Conservation (phyloP, 2,113 vertebrate species). For the Otolemur garnettii region DNA sequence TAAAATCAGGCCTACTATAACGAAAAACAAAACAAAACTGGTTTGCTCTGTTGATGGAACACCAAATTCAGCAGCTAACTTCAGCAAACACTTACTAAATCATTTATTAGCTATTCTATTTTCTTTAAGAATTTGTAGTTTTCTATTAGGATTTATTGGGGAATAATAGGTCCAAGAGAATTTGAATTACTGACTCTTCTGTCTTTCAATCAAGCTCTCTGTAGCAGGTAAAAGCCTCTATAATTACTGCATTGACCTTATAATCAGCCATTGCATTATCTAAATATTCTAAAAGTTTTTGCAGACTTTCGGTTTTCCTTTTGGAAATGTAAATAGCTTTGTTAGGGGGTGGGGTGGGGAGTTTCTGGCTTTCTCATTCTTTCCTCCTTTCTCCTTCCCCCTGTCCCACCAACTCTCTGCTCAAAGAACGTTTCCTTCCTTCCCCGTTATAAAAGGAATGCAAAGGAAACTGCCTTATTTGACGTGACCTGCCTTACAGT, state of each 20-base stretch:
- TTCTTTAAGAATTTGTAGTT: background rate
- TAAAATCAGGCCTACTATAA: background rate
- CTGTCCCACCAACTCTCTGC: background rate
- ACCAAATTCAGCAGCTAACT: background rate
- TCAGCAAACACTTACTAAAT: background rate
- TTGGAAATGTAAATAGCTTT: background rate
- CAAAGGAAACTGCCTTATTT: background rate
- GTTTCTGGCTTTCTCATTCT: background rate
- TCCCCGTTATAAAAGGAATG: background rate
- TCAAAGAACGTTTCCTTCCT: background rate
- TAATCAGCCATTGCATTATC: background rate
- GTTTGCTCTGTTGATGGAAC: background rate
- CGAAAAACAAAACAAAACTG: background rate
- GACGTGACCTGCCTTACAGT: background rate
- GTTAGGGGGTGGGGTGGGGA: too few relatives aligned
- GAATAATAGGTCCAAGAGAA: background rate
- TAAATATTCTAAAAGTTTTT: background rate
- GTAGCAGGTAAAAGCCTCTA: conserved; percentile 31
- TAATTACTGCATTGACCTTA: conserved; percentile 19
- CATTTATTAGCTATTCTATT: background rate
- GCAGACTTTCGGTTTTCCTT: conserved; percentile 33
- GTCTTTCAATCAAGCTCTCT: background rate
- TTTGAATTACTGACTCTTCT: conserved; percentile 22
- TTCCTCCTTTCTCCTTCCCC: background rate
- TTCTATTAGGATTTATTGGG: background rate